phyloP scores from a whole-genome alignment of 2,888 invertebrate species.

The Baccha elongata region DNA sequence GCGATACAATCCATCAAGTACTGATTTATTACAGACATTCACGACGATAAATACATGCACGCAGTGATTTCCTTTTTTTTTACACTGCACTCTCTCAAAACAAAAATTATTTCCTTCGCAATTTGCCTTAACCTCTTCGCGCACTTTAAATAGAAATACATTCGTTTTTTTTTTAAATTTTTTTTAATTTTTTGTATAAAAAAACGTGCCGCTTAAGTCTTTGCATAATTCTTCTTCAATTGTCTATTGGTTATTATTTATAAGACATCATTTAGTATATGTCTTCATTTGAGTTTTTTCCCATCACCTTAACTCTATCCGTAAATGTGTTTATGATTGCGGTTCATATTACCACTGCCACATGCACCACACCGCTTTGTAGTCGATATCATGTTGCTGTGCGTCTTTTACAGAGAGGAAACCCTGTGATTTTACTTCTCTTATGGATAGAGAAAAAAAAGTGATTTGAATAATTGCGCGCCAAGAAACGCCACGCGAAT shows the following conservation, averaged over 20 bases:
- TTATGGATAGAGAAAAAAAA: constrained; percentile 51
- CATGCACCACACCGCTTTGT: neutral
- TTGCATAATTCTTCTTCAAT: constrained; percentile 67
- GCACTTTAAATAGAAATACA: constrained; percentile 28
- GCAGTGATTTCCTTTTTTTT: constrained; percentile 65
- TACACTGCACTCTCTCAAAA: neutral
- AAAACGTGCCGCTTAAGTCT: constrained; percentile 51
- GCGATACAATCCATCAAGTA: constrained; percentile 67
- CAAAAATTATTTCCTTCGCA: constrained; percentile 27
- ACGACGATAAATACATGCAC: constrained; percentile 35
- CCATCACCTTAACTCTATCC: constrained; percentile 25
- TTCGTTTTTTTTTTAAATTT: neutral
- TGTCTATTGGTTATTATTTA: constrained; percentile 65
- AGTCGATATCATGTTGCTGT: constrained; percentile 43
- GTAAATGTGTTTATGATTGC: constrained; percentile 33
- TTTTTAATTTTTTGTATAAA: neutral
- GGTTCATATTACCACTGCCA: constrained; percentile 29
- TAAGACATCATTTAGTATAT: constrained; percentile 59
- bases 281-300: constrained; percentile 62
- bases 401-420: constrained; percentile 37
- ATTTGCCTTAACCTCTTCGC: constrained; percentile 42
- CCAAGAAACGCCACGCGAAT: constrained; percentile 59
- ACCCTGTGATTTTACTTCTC: constrained; percentile 53
- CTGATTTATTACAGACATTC: constrained; percentile 67
- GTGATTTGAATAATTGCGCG: constrained; percentile 70